Evolutionary conservation across 2,797 vertebrate genomes (phyloP).

Genomic region (Coregonus sp.): DNA sequence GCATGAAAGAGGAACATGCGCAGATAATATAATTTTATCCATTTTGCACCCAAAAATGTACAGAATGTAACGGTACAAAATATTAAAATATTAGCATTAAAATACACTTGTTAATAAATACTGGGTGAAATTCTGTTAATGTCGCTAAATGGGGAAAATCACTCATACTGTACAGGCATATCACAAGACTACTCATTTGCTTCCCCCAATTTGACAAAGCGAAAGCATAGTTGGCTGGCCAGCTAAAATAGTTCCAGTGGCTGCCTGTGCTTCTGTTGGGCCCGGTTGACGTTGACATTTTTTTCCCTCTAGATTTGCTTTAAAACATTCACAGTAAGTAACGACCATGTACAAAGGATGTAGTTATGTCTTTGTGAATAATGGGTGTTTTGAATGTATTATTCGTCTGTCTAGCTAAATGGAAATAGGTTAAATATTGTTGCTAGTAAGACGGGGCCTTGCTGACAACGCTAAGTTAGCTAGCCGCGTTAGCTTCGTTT

Average conservation of each 20-base stretch:
- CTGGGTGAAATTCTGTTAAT: background rate
- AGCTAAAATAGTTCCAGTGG: constrained; percentile 9
- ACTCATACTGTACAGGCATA: background rate
- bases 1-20: background rate
- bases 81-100: background rate
- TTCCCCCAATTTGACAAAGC: constrained; percentile 21
- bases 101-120: background rate
- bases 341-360: background rate
- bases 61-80: background rate
- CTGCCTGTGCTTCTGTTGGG: constrained; percentile 36
- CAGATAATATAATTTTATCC: background rate
- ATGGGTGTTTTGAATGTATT: background rate
- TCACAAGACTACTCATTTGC: background rate
- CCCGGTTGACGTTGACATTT: constrained; percentile 46
- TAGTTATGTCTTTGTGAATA: background rate
- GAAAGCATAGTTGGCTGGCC: constrained; percentile 4
- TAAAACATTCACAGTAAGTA: constrained; percentile 54
- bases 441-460: constrained; percentile 53
- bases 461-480: constrained; percentile 16
- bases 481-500: background rate
- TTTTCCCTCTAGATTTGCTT: constrained; percentile 31
- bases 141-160: background rate
- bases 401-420: background rate
- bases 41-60: background rate
- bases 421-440: background rate